Evolutionary conservation across 2,888 invertebrate species (phyloP), one percentile per base, ranked within the genome.

Genomic region (Drosophila ustulata): DNA sequence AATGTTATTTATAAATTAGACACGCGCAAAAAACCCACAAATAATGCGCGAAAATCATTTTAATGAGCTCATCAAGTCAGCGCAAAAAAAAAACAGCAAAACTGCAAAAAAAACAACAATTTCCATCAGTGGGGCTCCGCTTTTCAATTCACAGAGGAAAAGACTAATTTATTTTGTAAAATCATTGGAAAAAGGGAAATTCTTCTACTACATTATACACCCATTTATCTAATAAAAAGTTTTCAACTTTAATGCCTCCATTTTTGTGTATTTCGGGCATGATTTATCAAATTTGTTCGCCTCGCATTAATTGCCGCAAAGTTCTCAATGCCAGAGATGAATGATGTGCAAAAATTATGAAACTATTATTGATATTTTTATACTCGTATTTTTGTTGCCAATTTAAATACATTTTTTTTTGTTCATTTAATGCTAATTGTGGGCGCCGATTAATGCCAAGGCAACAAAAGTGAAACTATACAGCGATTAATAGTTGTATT

Each of bases 41-140:
- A 69, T 57, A 66, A 70, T 55, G 50, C 55, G 52, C 66, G 41
- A 78, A 80, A 75, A 83, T 78, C 41, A 69, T 78, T 86, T 73
- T 80, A 83, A 83, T 83, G 75, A 80, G 78, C 78, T 82, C 83
- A 82, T 86, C 75, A 58, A 34, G 30, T 32, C 25, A 41, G 41
- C 41, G 47, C 34, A 37, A 43, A 49, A 46, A 51, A 52, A n/a
- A 1, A 41, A 50, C n/a, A 37, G 23, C 46, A 28, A 28, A 61
- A 18, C 37, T 11, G 6, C 26, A n/a, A 53, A 49, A 53, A 49
- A 63, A 49, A 30, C 8, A 41, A 50, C 25, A 51, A 46, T 41
- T 37, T 23, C 11, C 11, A 37, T 13, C 1, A 39, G 13, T 6
- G n/a, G 11, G 55, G 25, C 6, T 28, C 28, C 3, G 3, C 4